Base-by-base conservation (phyloP, 2,113 vertebrate genomes). In the Cettia cetti region DNA sequence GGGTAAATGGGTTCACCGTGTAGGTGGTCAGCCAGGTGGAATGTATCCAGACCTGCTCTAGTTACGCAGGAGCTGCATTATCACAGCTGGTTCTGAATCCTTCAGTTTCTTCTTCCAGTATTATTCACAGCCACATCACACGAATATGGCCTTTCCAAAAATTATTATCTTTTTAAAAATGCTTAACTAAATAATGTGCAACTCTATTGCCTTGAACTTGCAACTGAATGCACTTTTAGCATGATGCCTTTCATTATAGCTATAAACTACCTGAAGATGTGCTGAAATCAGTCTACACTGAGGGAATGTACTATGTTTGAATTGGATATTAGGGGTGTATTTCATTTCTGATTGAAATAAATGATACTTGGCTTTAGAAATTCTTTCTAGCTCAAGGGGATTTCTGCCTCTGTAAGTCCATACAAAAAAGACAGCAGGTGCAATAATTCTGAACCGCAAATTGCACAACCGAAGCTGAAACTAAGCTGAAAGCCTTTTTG, bases 11-110 rank as follows among this genome's bases (percentile, higher is more conserved):
- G 94, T 93, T 94, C 80, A 8, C 88, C 56, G 47, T 71, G 92
- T 89, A 94, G 89, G 89, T 94, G 96, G 86, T 96, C 94, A 96
- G 82, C 47, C 39, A 22, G 86, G 89, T 90, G 91, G 94, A 96
- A 96, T 93, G 94, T 31, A 74, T 93, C 92, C 88, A 78, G 56
- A 97, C 90, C 90, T 92, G 94, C 89, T 92, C 89, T 6, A 24
- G 64, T 74, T 35, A 83, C 44, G 63, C 85, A 89, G 82, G 44
- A 90, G 69, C 28, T 80, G 60, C 76, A 28, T 59, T 92, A 66
- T 76, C 68, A 59, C 76, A 74, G 75, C 85, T 70, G 52, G 3
- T 19, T 83, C 87, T 68, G 39, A 64, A 57, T 31, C 60, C 60
- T 76, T 37, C 28, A 22, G 52, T 60, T 84, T 33, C 69, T 89